A percentile compares a stretch with the other conserved stretches of the same genome.
Evolutionary conservation across 2,797 vertebrate species (phyloP).

Genomic region (Aphelocoma californica): DNA sequence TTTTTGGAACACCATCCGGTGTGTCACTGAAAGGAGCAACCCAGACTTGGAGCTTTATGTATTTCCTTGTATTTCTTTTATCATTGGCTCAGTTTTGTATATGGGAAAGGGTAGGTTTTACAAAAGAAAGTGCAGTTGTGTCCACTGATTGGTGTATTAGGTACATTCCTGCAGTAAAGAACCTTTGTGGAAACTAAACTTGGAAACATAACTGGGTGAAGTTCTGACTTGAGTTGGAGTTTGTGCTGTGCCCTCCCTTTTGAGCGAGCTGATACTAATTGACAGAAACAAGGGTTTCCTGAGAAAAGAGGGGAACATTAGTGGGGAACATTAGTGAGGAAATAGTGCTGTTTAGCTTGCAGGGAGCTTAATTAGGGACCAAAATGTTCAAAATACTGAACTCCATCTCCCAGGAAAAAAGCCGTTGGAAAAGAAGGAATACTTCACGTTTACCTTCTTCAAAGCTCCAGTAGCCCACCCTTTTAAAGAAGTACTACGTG

Average conservation of each 20-base stretch:
- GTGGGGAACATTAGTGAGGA: background rate
- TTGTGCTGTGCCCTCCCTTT: background rate
- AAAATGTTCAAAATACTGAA: background rate
- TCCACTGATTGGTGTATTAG: background rate
- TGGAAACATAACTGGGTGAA: background rate
- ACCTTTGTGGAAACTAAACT: background rate
- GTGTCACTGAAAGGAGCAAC: background rate
- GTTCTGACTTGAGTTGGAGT: background rate
- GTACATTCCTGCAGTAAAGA: background rate
- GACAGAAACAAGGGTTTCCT: background rate
- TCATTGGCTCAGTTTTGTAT: background rate
- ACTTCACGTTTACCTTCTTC: background rate
- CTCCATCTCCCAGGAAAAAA: background rate
- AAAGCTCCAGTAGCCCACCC: background rate
- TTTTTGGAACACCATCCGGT: rapidly evolving
- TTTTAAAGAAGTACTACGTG: rapidly evolving
- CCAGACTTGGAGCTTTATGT: background rate
- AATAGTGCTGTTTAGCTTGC: background rate
- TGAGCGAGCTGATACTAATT: background rate
- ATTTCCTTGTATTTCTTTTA: background rate
- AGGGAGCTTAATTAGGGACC: background rate
- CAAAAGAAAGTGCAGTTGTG: background rate
- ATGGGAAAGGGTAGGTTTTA: background rate
- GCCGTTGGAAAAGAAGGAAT: background rate
- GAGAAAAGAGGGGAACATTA: background rate